phyloP scores from a whole-genome alignment of 2,797 vertebrate genomes.

The Clarias fuscus region DNA sequence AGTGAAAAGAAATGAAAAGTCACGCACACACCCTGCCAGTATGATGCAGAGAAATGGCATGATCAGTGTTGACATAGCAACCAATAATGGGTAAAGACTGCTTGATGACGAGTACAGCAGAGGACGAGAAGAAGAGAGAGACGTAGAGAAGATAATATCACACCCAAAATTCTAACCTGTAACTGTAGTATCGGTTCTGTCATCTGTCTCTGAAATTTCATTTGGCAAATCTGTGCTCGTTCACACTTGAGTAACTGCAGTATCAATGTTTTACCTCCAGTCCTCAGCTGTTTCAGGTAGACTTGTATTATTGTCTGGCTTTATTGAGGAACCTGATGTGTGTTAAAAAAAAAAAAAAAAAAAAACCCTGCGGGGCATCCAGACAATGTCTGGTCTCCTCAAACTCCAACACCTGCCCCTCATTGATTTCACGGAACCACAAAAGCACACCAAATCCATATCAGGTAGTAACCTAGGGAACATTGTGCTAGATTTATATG shows the following conservation, averaged over 20 bases:
- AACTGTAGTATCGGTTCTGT: neutral
- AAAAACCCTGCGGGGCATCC: neutral
- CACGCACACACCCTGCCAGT: slow-evolving; percentile 7
- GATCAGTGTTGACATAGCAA: slow-evolving; percentile 34
- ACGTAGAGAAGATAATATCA: neutral
- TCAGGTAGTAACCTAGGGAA: neutral
- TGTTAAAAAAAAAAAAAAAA: neutral
- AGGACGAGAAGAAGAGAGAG: neutral
- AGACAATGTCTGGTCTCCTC: slow-evolving; percentile 2
- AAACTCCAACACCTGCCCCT: slow-evolving; percentile 1
- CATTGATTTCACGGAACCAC: neutral
- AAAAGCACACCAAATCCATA: slow-evolving; percentile 7
- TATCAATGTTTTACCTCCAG: neutral
- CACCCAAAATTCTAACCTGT: neutral
- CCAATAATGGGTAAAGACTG: slow-evolving; percentile 4
- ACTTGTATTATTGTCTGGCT: slow-evolving; percentile 12
- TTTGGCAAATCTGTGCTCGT: neutral
- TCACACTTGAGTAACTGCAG: slow-evolving; percentile 7
- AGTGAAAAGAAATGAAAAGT: neutral
- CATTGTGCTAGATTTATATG: slow-evolving; percentile 1
- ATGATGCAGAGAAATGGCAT: slow-evolving; percentile 22
- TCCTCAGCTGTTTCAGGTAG: slow-evolving; percentile 16
- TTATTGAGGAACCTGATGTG: slow-evolving; percentile 3
- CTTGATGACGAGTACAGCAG: neutral
- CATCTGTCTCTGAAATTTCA: neutral